Percentiles rank a stretch among this genome's conserved stretches.
Evolutionary conservation across 2,797 vertebrate species (phyloP).

Genomic region (Telmatherina bonti): DNA sequence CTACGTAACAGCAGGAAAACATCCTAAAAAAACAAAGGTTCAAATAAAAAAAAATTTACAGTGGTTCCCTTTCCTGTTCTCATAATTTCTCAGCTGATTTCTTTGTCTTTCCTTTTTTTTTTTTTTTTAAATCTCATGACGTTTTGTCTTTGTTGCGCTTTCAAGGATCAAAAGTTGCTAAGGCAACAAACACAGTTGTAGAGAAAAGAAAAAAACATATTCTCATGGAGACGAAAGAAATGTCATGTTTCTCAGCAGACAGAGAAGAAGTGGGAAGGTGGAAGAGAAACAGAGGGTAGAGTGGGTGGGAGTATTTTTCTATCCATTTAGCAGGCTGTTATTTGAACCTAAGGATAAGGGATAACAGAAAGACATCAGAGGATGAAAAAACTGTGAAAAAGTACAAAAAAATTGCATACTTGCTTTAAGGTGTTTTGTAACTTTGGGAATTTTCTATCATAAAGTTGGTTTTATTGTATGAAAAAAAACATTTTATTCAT

Average conservation of each 20-base stretch:
- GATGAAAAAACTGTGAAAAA: not conserved
- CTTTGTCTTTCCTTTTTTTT: slow-evolving; percentile 18
- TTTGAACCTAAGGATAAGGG: slow-evolving; percentile 35
- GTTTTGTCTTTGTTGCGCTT: slow-evolving; percentile 34
- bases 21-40: slow-evolving; percentile 4
- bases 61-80: not conserved
- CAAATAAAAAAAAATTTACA: slow-evolving; percentile 25
- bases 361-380: too few relatives aligned
- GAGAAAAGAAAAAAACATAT: slow-evolving; percentile 5
- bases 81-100: slow-evolving; percentile 30
- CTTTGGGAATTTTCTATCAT: not conserved
- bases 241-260: slow-evolving; percentile 13
- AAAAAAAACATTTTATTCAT: not conserved
- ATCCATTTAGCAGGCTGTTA: slow-evolving; percentile 34
- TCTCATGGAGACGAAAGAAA: slow-evolving; percentile 18
- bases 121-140: slow-evolving; percentile 10
- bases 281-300: not conserved
- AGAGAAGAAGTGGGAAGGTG: not conserved
- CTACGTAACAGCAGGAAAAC: slow-evolving; percentile 22
- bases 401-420: not conserved
- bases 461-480: not conserved
- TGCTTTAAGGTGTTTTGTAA: not conserved
- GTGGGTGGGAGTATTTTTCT: slow-evolving; percentile 40
- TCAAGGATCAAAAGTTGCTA: slow-evolving; percentile 64
- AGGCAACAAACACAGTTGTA: slow-evolving; percentile 53